These are phyloP conservation scores for Dinoponera quadriceps DNA, from an alignment of 1,140 invertebrate species.

Conservation along the genomic window DNA sequence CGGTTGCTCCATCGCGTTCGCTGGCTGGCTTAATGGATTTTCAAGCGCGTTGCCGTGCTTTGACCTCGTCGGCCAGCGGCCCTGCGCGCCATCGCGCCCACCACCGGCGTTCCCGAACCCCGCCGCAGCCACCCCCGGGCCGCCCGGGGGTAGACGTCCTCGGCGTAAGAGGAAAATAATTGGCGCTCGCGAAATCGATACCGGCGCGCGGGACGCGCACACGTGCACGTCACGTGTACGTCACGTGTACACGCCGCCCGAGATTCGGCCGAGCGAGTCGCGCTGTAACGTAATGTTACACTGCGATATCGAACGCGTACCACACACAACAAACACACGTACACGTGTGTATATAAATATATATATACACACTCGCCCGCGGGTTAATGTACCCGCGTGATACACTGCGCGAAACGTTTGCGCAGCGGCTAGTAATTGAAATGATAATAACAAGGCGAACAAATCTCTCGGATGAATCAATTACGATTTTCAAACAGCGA, in stretches of 20 bases:
- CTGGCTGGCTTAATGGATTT: constrained; percentile 58
- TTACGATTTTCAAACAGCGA: neutral
- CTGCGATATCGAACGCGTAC: neutral
- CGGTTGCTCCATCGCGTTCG: neutral
- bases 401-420: neutral
- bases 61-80: constrained; percentile 49
- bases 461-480: neutral
- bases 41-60: constrained; percentile 39
- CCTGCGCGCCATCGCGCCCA: neutral
- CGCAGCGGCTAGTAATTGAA: neutral
- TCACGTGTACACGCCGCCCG: neutral
- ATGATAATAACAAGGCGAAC: neutral
- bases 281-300: constrained; percentile 13
- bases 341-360: too few relatives aligned
- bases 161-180: constrained; percentile 66
- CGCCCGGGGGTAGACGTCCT: constrained; percentile 63
- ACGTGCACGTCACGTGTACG: constrained; percentile 37
- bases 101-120: constrained; percentile 14
- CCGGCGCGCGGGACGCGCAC: constrained; percentile 23
- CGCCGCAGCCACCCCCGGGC: constrained; percentile 23
- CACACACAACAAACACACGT: neutral
- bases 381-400: neutral
- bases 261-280: constrained; percentile 38
- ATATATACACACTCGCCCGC: too few relatives aligned
- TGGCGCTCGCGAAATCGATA: constrained; percentile 68